phyloP scores from a whole-genome alignment of 2,113 vertebrate species.

The Laterallus jamaicensis region DNA sequence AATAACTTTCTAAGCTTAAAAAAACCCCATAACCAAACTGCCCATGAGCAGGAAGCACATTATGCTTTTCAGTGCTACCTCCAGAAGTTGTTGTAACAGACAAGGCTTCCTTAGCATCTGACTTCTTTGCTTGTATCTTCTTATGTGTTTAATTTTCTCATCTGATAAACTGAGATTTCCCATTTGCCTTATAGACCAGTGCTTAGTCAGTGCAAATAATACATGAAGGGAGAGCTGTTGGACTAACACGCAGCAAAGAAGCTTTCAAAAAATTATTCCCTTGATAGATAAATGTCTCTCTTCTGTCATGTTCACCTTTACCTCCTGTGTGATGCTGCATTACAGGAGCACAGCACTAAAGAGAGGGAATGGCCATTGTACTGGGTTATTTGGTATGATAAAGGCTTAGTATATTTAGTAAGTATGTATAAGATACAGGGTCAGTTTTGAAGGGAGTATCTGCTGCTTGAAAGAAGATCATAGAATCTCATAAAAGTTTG shows the following conservation, averaged over 20 bases:
- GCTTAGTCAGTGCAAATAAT: not conserved
- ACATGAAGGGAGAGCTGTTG: not conserved
- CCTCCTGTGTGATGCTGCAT: not conserved
- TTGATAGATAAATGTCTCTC: not conserved
- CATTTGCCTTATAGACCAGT: not conserved
- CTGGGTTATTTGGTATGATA: not conserved
- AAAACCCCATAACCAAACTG: not conserved
- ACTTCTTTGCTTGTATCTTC: not conserved
- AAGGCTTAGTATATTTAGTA: not conserved
- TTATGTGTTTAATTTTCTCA: not conserved
- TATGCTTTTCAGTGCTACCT: not conserved
- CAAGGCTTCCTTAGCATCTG: not conserved
- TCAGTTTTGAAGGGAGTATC: not conserved
- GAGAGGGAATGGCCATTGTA: not conserved
- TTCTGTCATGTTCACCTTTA: not conserved
- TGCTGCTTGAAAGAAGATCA: not conserved
- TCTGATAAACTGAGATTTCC: not conserved
- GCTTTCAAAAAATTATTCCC: not conserved
- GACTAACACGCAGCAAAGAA: not conserved
- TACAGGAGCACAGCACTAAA: not conserved
- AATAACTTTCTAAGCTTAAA: not conserved
- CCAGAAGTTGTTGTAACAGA: not conserved
- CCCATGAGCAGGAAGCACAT: not conserved
- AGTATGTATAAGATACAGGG: accelerated
- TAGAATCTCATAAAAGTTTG: no score